Evolutionary conservation across 1,140 invertebrate genomes (phyloP), one percentile per base, ranked within the genome.

Genomic region (Nephila pilipes): DNA sequence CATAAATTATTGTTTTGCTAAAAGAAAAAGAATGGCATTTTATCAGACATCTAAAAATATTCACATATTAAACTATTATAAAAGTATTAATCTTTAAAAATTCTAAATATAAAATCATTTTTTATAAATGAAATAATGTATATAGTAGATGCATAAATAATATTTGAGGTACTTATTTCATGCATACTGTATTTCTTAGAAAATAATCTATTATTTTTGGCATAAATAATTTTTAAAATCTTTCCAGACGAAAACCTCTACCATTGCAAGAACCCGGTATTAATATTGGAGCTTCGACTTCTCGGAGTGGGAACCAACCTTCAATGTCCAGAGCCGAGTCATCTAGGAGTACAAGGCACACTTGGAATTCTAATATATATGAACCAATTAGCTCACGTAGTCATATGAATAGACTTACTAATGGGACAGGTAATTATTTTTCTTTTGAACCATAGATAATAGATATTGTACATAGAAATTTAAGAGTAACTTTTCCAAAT

Each of bases 261-360:
- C 90, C 57, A 63, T 22, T 58, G n/a, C 91, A 75, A 65, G 91
- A 87, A 36, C 46, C 46, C 12, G 81, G 46, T 54, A 57, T 93
- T 58, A 93, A 93, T 80, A 83, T 93, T n/a, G 91, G 91, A 10
- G 91, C 91, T 58, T 93, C 91, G 0, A 93, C 91, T 10, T 93
- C 91, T 14, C n/a, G 85, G 12, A 10, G 32, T n/a, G 38, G 46
- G 60, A 55, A 5, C 29, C 57, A 81, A 2, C 75, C 80, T 29
- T 92, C 90, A 8, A 55, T 60, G n/a, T 93, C 83, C 54, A 81
- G 89, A 32, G 20, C 14, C 22, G 89, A 81, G n/a, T 38, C 12
- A 8, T 85, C 79, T 29, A 69, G 85, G 18, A 14, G 25, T 10
- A 79, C 63, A 22, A 22, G 32, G 20, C 18, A 46, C 2, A 54